Evolutionary conservation across 2,113 vertebrate species (phyloP), one percentile per base, ranked within the genome.

Genomic region (Neoarius graeffei): DNA sequence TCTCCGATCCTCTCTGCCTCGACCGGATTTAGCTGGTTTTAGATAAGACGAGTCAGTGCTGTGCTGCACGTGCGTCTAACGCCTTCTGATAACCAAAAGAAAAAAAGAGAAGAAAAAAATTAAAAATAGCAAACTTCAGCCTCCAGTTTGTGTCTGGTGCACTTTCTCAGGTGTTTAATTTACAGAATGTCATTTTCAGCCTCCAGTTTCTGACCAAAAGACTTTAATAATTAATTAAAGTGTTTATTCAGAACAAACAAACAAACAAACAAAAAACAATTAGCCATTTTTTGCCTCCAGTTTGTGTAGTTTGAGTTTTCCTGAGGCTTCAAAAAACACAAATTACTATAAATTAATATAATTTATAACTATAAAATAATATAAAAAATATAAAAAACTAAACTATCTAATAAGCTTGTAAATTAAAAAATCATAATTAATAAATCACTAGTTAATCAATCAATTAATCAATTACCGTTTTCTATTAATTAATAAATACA

Each of bases 1-100:
- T 17, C 85, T 90, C 81, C 83, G 30, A n/a, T 67, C 64, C 66
- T 92, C 64, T 17, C 25, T 59, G 84, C 77, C 89, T 85, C 81
- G 15, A 62, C 85, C 91, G 92, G 93, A 91, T 93, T 92, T 92
- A 93, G 92, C 93, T 93, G 94, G 93, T 94, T 92, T 92, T 91
- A 93, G 93, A 94, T 94, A 62, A 83, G 81, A 83, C 19, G 42
- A 83, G 60, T 66, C 60, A 4, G 71, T 48, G 71, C 69, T 48
- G 71, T n/a, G 57, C 25, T 14, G 27, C 7, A 57, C 42, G 27
- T 19, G 80, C 57, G 23, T 62, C 35, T 42, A 13, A 17, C 27
- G 4, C 10, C 3, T 64, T 42, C 10, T 66, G 60, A 83, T 64
- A 83, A 64, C 9, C 25, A 64, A 19, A 19, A 48, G 10, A 74